A percentile compares a stretch with the other conserved stretches of the same genome.
These are phyloP conservation scores for Merodon equestris DNA, from an alignment of 2,888 invertebrate genomes.

Conservation along the genomic window DNA sequence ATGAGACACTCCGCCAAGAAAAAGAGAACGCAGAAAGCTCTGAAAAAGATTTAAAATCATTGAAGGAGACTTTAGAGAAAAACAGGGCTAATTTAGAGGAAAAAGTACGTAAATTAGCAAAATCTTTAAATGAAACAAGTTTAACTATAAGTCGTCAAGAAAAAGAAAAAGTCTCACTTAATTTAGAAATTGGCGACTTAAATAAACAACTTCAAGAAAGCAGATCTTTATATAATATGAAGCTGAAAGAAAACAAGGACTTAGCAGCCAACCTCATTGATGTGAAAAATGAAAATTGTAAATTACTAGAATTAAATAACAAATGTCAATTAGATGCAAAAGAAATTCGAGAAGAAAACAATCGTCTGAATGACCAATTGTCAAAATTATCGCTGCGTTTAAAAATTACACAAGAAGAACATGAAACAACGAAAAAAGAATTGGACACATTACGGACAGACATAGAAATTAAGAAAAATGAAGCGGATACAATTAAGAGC, in stretches of 20 bases:
- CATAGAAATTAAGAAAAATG: constrained; percentile 54
- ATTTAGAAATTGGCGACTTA: constrained; percentile 72
- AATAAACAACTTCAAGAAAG: constrained; percentile 70
- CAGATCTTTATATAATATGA: constrained; percentile 51
- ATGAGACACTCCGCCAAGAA: constrained; percentile 58
- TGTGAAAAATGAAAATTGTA: constrained; percentile 41
- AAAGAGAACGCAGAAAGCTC: constrained; percentile 69
- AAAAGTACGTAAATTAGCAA: constrained; percentile 70
- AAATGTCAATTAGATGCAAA: constrained; percentile 54
- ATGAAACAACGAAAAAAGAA: constrained; percentile 62
- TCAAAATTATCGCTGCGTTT: constrained; percentile 69
- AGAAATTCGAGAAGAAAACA: constrained; percentile 67
- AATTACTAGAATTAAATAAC: constrained; percentile 61
- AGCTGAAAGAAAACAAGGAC: constrained; percentile 48
- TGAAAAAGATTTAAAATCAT: constrained; percentile 69
- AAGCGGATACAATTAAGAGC: constrained; percentile 68
- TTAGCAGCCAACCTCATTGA: constrained; percentile 60
- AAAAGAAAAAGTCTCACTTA: constrained; percentile 70
- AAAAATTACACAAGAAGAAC: constrained; percentile 65
- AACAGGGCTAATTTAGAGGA: constrained; percentile 70
- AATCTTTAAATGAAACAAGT: constrained; percentile 50
- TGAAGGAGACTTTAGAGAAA: constrained; percentile 71
- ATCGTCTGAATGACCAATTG: constrained; percentile 67
- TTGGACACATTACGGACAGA: constrained; percentile 68
- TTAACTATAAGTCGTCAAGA: constrained; percentile 69